Conservation (phyloP, 92 coral and sea anemone species). For the Metridium senile region DNA sequence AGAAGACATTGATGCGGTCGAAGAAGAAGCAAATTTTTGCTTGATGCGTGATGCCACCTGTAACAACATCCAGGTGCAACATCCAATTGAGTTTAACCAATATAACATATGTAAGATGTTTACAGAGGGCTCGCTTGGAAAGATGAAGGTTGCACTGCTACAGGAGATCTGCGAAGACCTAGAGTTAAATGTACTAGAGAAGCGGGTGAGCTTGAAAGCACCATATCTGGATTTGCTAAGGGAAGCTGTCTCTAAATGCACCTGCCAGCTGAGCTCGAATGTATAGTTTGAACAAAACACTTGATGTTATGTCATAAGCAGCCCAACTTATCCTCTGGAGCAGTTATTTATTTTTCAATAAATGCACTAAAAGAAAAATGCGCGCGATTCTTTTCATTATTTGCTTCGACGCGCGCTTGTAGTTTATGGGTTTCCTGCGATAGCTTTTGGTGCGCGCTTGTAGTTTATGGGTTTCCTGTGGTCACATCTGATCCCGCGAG, state of each 20-base stretch:
- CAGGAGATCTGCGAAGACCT: conserved; percentile 24
- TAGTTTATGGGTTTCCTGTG: too few species aligned
- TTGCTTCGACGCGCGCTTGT: too few species aligned
- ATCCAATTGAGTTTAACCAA: conserved; percentile 27
- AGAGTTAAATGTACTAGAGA: conserved; percentile 22
- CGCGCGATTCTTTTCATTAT: too few species aligned
- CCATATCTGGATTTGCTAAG: conserved; percentile 15
- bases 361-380: too few species aligned
- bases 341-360: too few species aligned
- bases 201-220: conserved; percentile 14
- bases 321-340: too few species aligned
- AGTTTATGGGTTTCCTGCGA: too few species aligned
- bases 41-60: conserved; percentile 22
- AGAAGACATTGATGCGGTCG: conserved; percentile 12
- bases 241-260: conserved; percentile 13
- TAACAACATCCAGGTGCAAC: conserved; percentile 28
- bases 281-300: too few species aligned
- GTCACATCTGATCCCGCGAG: too few species aligned
- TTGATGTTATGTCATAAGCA: too few species aligned
- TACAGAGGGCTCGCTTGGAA: conserved; percentile 9
- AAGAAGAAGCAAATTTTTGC: conserved; percentile 26
- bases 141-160: conserved; percentile 18
- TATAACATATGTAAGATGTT: conserved; percentile 22
- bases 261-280: too few species aligned
- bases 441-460: too few species aligned